A percentile compares a stretch with the other conserved stretches of the same genome.
Evolutionary conservation across 1,140 invertebrate species (phyloP).

Genomic region (Mya arenaria): DNA sequence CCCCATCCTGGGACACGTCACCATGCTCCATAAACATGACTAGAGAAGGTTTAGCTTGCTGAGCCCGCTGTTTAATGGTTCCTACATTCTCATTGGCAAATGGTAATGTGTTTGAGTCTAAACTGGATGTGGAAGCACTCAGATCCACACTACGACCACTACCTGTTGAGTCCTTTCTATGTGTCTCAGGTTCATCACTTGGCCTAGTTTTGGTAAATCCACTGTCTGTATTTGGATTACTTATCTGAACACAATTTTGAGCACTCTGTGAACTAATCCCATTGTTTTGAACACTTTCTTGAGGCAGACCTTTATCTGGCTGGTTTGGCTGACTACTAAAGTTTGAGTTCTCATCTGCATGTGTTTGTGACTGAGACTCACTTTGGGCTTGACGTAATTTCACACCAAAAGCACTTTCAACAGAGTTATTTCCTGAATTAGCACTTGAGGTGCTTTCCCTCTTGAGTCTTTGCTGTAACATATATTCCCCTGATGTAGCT

Average conservation of each 20-base stretch:
- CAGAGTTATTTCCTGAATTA: slow-evolving; percentile 32
- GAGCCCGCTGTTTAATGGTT: slow-evolving; percentile 92
- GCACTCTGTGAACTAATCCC: slow-evolving; percentile 6
- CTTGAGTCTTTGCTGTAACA: slow-evolving; percentile 55
- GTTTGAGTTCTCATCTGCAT: not conserved
- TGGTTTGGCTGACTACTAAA: slow-evolving; percentile 21
- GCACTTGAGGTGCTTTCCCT: slow-evolving; percentile 58
- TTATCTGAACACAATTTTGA: slow-evolving; percentile 14
- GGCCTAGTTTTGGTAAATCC: no score
- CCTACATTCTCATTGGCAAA: slow-evolving; percentile 99
- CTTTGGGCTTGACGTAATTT: slow-evolving; percentile 53
- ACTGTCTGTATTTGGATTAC: not conserved
- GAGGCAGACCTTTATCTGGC: not conserved
- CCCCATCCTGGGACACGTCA: slow-evolving; percentile 7
- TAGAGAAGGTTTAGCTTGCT: slow-evolving; percentile 72
- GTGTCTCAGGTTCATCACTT: slow-evolving; percentile 35
- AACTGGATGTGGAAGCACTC: slow-evolving; percentile 88
- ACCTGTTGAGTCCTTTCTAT: slow-evolving; percentile 69
- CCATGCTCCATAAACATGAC: slow-evolving; percentile 62
- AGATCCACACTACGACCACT: slow-evolving; percentile 84
- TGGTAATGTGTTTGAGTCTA: slow-evolving; percentile 95
- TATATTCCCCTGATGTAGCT: slow-evolving; percentile 45
- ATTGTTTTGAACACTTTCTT: slow-evolving; percentile 48
- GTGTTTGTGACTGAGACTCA: slow-evolving; percentile 41
- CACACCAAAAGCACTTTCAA: slow-evolving; percentile 62